These are phyloP conservation scores for Ctenicera cuprea DNA, from an alignment of 2,888 invertebrate genomes.

Conservation along the genomic window DNA sequence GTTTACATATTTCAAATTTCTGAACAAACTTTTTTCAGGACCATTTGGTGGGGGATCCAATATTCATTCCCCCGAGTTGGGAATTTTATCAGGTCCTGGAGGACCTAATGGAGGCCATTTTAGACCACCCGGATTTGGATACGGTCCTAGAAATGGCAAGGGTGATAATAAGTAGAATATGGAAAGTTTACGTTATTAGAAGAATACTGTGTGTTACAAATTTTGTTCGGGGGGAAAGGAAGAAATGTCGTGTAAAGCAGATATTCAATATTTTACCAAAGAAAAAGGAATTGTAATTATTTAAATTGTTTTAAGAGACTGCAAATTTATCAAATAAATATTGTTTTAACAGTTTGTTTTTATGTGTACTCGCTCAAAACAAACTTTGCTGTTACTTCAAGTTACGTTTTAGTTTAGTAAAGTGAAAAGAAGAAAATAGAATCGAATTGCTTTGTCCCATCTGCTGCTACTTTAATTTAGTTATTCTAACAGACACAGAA, in stretches of 20 bases:
- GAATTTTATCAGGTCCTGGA: conserved; percentile 65
- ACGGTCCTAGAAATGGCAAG: conserved; percentile 28
- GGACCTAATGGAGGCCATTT: conserved; percentile 65
- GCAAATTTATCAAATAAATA: no score
- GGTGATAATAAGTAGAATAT: not conserved
- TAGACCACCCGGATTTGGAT: conserved; percentile 35
- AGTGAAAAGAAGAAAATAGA: no score
- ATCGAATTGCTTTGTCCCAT: no score
- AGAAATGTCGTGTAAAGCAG: not conserved
- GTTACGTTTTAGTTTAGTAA: no score
- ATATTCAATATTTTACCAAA: not conserved
- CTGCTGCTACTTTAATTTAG: no score
- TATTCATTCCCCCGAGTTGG: conserved; percentile 55
- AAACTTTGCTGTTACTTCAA: no score
- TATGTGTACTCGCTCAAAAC: no score
- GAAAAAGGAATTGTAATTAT: not conserved
- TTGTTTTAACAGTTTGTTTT: no score
- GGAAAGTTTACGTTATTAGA: no score
- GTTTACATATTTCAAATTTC: not conserved
- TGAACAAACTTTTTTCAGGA: not conserved
- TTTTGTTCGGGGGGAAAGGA: not conserved
- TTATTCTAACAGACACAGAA: not conserved
- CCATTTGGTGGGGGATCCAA: conserved; percentile 6
- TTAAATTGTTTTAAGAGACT: no score
- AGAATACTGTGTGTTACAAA: no score